phyloP scores from a whole-genome alignment of 1,140 invertebrate species.

The Oscheius sp. region DNA sequence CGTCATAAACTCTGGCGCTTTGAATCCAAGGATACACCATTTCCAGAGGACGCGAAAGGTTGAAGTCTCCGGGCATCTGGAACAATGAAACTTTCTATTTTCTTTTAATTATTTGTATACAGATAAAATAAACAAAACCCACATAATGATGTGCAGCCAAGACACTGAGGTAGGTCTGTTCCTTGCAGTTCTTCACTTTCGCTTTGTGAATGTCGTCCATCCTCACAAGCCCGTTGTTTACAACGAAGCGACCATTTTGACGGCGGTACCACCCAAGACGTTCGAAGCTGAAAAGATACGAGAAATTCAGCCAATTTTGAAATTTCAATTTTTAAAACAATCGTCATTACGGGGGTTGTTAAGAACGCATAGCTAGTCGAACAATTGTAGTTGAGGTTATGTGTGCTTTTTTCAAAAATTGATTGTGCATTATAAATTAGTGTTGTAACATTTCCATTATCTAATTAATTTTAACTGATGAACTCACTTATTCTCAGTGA shows the following conservation, averaged over 20 bases:
- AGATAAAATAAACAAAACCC: constrained; percentile 4
- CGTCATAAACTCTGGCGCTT: constrained; percentile 41
- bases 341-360: no score
- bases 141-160: constrained; percentile 34
- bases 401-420: constrained; percentile 6
- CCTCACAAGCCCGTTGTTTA: constrained; percentile 36
- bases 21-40: constrained; percentile 35
- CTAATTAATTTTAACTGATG: not conserved
- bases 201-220: constrained; percentile 38
- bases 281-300: constrained; percentile 32
- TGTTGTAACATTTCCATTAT: not conserved
- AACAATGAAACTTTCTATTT: not conserved
- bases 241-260: constrained; percentile 30
- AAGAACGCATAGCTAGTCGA: no score
- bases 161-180: constrained; percentile 35
- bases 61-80: constrained; percentile 33
- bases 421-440: not conserved
- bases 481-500: constrained; percentile 41
- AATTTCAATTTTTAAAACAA: no score
- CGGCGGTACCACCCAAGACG: constrained; percentile 41
- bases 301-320: not conserved
- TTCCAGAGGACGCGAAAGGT: constrained; percentile 26
- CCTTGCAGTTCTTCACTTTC: constrained; percentile 40
- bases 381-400: no score
- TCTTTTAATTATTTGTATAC: not conserved